phyloP scores from a whole-genome alignment of 2,113 vertebrate genomes.

The Limnothrissa miodon region DNA sequence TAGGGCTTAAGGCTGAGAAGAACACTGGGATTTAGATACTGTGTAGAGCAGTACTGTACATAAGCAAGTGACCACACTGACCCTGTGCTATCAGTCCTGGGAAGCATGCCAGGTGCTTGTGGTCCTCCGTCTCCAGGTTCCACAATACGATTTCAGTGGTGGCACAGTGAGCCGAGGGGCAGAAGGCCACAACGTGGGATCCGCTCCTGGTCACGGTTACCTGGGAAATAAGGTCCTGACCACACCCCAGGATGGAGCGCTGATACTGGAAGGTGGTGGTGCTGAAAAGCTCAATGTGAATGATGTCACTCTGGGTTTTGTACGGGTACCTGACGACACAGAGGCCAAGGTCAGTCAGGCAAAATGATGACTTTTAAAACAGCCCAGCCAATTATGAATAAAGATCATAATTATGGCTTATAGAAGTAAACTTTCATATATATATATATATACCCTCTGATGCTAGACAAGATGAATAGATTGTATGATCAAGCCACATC shows the following conservation, averaged over 20 bases:
- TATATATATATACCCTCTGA: neutral
- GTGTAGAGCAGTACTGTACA: too few species aligned
- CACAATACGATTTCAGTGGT: slow-evolving; percentile 65
- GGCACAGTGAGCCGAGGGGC: slow-evolving; percentile 43
- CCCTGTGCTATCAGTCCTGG: slow-evolving; percentile 50
- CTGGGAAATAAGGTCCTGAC: slow-evolving; percentile 60
- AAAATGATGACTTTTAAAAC: neutral
- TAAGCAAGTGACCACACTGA: slow-evolving; percentile 22
- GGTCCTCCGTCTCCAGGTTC: slow-evolving; percentile 71
- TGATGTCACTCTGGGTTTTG: slow-evolving; percentile 44
- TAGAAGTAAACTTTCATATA: neutral
- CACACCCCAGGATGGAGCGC: slow-evolving; percentile 58
- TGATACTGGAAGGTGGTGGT: slow-evolving; percentile 56
- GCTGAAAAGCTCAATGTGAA: slow-evolving; percentile 61
- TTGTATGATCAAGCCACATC: neutral
- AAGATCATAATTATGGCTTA: too few species aligned
- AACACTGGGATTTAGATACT: too few species aligned
- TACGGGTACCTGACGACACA: neutral
- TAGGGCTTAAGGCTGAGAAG: too few species aligned
- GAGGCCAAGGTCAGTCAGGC: neutral
- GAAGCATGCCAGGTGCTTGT: slow-evolving; percentile 60
- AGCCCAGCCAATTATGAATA: neutral
- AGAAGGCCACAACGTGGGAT: slow-evolving; percentile 57
- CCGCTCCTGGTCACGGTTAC: slow-evolving; percentile 57
- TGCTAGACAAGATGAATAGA: neutral